Base-by-base conservation (phyloP, 2,113 vertebrate species). In the Laticauda colubrina region DNA sequence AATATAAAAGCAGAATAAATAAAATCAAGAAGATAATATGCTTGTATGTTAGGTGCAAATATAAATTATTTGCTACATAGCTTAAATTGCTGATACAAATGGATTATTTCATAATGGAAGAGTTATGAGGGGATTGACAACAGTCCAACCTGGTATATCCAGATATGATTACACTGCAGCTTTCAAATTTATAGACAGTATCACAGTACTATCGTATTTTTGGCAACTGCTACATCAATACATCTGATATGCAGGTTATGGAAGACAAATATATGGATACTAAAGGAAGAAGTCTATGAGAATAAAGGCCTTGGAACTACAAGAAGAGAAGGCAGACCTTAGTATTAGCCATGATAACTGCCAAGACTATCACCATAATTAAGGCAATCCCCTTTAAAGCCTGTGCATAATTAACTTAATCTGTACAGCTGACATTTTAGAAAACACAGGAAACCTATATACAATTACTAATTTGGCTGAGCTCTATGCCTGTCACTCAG, bases 271-370 rank as follows among this genome's bases (percentile, higher is more conserved):
- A 2, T 34, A 34, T 34, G n/a, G 64, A 51, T 48, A 20, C 18
- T 64, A 21, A 24, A 34, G 15, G 43, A 3, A 51, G 24, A 34
- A 8, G 89, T 61, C 54, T 61, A 61, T 24, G 39, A 89, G 56
- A 57, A 55, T 11, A 45, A 89, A 87, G 45, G 5, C 43, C 15
- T 34, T 86, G 43, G 54, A 85, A 85, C 23, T 5, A 61, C 45
- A 93, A 14, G 61, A 29, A 64, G 34, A 39, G 89, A 45, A 86
- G 94, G 93, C 53, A 94, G 94, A 55, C 39, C 56, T 85, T 90
- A 75, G 81, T 87, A 94, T 91, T 26, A 90, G 90, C 34, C 94
- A 39, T 21, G 43, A 92, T 29, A 26, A 26, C 23, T 45, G 51
- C 55, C 87, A 89, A 54, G n/a, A 26, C 61, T 75, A 88, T 89